Conservation (phyloP, 2,113 vertebrate genomes). For the Silurus asotus region DNA sequence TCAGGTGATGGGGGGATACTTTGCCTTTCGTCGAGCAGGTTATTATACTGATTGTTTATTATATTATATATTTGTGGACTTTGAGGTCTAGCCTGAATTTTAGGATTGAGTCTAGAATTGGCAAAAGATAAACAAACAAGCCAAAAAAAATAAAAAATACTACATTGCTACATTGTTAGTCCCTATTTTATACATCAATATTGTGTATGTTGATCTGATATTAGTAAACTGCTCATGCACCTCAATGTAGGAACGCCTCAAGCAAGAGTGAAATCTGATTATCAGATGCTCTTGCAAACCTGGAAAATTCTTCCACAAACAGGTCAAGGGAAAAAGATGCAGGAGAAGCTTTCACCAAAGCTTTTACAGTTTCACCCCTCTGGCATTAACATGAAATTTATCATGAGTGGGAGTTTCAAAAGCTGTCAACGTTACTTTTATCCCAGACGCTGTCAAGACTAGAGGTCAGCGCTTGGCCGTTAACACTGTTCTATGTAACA, state of each 20-base stretch:
- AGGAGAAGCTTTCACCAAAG: background rate
- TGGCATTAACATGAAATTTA: background rate
- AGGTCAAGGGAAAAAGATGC: background rate
- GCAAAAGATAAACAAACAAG: background rate
- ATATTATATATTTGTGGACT: too few species aligned
- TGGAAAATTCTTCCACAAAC: background rate
- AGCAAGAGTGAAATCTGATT: background rate
- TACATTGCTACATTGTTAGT: background rate
- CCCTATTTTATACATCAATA: background rate
- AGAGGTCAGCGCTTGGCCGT: background rate
- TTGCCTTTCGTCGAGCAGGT: background rate
- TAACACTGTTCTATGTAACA: background rate
- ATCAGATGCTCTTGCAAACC: background rate
- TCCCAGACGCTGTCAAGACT: background rate
- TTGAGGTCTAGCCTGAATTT: too few species aligned
- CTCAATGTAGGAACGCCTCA: background rate
- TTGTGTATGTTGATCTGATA: background rate
- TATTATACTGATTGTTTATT: too few species aligned
- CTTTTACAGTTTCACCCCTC: background rate
- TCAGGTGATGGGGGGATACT: background rate
- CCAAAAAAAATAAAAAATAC: background rate
- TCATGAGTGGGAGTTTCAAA: background rate
- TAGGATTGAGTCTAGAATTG: too few species aligned
- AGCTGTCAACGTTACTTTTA: slow-evolving; percentile 2
- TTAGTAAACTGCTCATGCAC: background rate